Evolutionary conservation across 2,113 vertebrate species (phyloP), one percentile per base, ranked within the genome.

Genomic region (Cyanistes caeruleus): DNA sequence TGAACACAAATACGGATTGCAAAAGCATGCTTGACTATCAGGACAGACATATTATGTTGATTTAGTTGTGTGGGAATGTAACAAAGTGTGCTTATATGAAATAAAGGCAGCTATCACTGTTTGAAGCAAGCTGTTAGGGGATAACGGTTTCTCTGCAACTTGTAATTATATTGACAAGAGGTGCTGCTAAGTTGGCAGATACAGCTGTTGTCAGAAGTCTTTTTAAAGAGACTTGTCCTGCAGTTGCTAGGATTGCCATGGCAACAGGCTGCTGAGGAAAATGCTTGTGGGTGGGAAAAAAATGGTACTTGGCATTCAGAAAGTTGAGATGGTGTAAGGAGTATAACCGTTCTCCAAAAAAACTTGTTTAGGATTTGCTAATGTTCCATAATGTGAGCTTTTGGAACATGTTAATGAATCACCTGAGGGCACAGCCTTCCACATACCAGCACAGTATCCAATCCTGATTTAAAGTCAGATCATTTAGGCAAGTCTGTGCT

Each of bases 111-210:
- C 30, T 68, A 20, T 56, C 76, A 15, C 25, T 43, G 76, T 86
- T 80, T 60, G 69, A 84, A 64, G 62, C 59, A 59, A 88, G 85
- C 64, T 67, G 49, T 84, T 89, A 56, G 58, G 56, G 65, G 44
- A 60, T 75, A 87, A 75, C 0, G 2, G 44, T 64, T 80, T 65
- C 75, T 90, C 56, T 88, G 76, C 75, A 77, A 35, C 88, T 92
- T 72, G 64, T 81, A 86, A 91, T 96, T 94, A 82, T 56, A 53
- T 24, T 96, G 95, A 92, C 68, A 84, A 90, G 95, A 92, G 68
- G 64, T 89, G 65, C 73, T 84, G 88, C 60, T 93, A 84, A 87
- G 69, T 91, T 92, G 91, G 91, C 68, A 63, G 68, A 81, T 92
- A 70, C 67, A 87, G 93, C 81, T 90, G 92, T 93, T 81, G 79